Conservation (phyloP, 2,888 invertebrate species). For the Atrina japonica region DNA sequence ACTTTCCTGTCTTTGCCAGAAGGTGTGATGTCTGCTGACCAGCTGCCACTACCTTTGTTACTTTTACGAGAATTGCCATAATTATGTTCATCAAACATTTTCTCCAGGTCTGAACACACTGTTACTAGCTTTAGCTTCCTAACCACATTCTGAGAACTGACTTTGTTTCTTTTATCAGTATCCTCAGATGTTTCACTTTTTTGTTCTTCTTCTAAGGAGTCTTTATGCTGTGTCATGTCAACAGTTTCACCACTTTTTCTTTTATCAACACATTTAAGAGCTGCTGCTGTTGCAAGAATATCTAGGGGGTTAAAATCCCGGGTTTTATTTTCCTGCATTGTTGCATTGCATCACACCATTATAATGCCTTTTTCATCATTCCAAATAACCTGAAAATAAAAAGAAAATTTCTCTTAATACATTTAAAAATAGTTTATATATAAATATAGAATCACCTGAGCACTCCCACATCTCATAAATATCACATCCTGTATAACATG, state of each 20-base stretch:
- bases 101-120: slow-evolving; percentile 55
- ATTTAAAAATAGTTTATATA: too few species aligned
- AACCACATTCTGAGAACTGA: slow-evolving; percentile 22
- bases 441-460: too few species aligned
- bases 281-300: slow-evolving; percentile 73
- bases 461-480: too few species aligned
- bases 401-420: too few species aligned
- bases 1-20: slow-evolving; percentile 38
- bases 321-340: slow-evolving; percentile 34
- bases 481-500: too few species aligned
- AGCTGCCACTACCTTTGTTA: slow-evolving; percentile 29
- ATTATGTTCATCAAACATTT: slow-evolving; percentile 68
- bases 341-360: slow-evolving; percentile 9
- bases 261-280: slow-evolving; percentile 58
- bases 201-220: slow-evolving; percentile 4
- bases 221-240: slow-evolving; percentile 44
- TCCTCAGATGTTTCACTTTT: background rate
- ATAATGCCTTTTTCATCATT: too few species aligned
- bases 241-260: slow-evolving; percentile 17
- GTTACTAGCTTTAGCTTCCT: slow-evolving; percentile 31
- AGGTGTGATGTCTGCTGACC: slow-evolving; percentile 24
- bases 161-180: slow-evolving; percentile 1
- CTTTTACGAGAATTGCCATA: slow-evolving; percentile 59
- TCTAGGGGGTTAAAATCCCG: slow-evolving; percentile 74
- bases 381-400: too few species aligned